These are phyloP conservation scores for Melanotaenia nigrans DNA, from an alignment of 2,797 vertebrate genomes.

Conservation along the genomic window DNA sequence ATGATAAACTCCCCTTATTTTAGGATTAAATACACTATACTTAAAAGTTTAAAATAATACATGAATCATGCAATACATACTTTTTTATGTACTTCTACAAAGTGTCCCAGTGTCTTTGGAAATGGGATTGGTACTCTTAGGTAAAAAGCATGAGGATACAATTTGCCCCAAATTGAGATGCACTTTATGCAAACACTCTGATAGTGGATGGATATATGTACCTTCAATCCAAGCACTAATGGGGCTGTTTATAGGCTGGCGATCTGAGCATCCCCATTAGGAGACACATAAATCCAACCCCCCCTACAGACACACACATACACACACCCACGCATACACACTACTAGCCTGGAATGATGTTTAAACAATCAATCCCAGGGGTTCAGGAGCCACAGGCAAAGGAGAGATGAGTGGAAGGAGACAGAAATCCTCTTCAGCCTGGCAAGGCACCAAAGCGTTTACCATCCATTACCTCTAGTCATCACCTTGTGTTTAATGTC, in stretches of 20 bases:
- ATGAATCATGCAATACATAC: too few species aligned
- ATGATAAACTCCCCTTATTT: too few species aligned
- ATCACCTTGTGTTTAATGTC: constrained; percentile 46
- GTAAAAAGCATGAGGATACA: background rate
- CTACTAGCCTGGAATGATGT: constrained; percentile 31
- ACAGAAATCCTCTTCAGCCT: constrained; percentile 61
- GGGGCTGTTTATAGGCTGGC: constrained; percentile 19
- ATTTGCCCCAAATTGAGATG: background rate
- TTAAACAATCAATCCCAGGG: constrained; percentile 58
- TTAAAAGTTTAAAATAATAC: too few species aligned
- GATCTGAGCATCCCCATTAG: constrained; percentile 11
- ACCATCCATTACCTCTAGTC: constrained; percentile 59
- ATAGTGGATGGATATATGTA: constrained; percentile 12
- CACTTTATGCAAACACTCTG: background rate
- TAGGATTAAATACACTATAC: too few species aligned
- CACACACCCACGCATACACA: background rate
- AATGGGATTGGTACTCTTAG: background rate
- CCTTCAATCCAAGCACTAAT: constrained; percentile 24
- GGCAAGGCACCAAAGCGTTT: constrained; percentile 48
- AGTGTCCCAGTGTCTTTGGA: background rate
- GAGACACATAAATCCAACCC: constrained; percentile 12
- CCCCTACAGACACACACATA: background rate
- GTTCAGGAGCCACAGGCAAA: constrained; percentile 27
- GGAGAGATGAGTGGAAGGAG: constrained; percentile 43
- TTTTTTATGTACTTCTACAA: too few species aligned